Evolutionary conservation across 2,113 vertebrate genomes (phyloP).

Genomic region (Trogon melanurus): DNA sequence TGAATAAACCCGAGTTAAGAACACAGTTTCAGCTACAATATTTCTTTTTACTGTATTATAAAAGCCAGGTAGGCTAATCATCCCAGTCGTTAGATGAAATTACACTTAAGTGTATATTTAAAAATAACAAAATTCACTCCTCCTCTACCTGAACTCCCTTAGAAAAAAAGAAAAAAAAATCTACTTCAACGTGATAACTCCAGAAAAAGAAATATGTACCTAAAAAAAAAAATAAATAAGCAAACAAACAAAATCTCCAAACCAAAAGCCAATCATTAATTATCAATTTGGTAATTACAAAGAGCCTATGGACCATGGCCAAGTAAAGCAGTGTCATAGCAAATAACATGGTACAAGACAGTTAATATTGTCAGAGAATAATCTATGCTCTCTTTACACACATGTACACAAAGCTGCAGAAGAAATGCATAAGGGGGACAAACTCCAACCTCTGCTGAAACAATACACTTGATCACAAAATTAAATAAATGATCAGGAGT

Average conservation of each 20-base stretch:
- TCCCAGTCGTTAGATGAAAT: background rate
- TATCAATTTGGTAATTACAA: background rate
- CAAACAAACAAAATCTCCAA: background rate
- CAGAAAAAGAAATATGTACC: background rate
- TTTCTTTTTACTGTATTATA: background rate
- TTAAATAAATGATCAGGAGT: background rate
- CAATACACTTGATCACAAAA: background rate
- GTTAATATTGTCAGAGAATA: background rate
- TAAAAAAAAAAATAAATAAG: background rate
- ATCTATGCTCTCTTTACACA: rapidly evolving
- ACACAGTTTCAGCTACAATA: background rate
- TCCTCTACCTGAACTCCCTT: background rate
- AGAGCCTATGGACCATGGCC: rapidly evolving
- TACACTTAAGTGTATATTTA: background rate
- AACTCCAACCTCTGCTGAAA: background rate
- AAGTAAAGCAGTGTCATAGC: background rate
- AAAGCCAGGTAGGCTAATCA: background rate
- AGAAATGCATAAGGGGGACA: background rate
- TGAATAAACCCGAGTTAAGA: background rate
- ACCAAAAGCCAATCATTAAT: no score
- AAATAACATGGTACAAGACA: background rate
- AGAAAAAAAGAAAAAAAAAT: background rate
- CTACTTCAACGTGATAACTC: background rate
- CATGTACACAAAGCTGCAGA: background rate
- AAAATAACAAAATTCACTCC: background rate